Conservation (phyloP, 2,888 invertebrate species). For the Lymantria monacha region DNA sequence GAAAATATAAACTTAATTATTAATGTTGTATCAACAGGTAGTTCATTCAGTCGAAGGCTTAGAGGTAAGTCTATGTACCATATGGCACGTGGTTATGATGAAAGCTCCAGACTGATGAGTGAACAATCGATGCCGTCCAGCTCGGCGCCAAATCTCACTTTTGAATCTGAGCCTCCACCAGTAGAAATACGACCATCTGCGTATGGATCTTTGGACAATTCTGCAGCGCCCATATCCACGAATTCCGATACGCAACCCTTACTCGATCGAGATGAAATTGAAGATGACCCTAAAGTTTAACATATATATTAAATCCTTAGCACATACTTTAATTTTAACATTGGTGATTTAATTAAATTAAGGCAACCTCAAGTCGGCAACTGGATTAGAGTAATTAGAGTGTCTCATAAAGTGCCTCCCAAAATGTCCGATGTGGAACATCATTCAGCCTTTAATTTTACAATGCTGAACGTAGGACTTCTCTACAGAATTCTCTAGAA, state of each 20-base stretch:
- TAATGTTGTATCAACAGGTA: slow-evolving; percentile 66
- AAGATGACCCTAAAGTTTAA: slow-evolving; percentile 55
- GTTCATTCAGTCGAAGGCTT: slow-evolving; percentile 89
- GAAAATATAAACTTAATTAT: not conserved
- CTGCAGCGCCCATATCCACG: slow-evolving; percentile 42
- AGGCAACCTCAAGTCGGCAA: too few species aligned
- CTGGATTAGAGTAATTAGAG: too few species aligned
- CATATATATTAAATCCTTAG: not conserved
- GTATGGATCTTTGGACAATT: slow-evolving; percentile 68
- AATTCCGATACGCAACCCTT: slow-evolving; percentile 63
- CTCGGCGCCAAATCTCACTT: slow-evolving; percentile 60
- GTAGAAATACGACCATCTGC: slow-evolving; percentile 59
- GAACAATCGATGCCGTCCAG: slow-evolving; percentile 55
- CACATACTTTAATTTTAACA: too few species aligned
- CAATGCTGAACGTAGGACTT: too few species aligned
- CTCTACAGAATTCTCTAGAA: too few species aligned
- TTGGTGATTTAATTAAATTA: too few species aligned
- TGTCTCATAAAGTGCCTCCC: too few species aligned
- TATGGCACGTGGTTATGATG: slow-evolving; percentile 86
- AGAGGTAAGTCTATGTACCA: slow-evolving; percentile 90
- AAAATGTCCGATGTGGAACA: too few species aligned
- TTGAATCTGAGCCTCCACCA: slow-evolving; percentile 49
- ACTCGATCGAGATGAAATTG: slow-evolving; percentile 36
- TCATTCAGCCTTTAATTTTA: too few species aligned
- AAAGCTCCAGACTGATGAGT: slow-evolving; percentile 74